Evolutionary conservation across 1,140 invertebrate species (phyloP).

Genomic region (Metaphire vulgaris): DNA sequence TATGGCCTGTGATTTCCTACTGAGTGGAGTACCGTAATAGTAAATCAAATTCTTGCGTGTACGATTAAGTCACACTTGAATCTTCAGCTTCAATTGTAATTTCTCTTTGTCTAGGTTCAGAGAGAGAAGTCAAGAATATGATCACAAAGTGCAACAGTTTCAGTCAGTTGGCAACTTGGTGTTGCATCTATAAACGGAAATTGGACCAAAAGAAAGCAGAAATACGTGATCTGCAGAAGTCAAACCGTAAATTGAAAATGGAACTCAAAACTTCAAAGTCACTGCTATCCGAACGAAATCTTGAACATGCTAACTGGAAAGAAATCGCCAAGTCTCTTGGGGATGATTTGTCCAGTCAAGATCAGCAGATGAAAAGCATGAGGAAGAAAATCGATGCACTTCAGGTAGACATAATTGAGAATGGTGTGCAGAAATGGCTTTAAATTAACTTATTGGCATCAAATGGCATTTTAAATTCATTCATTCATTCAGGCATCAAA

Average conservation of each 20-base stretch:
- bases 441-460: too few species aligned
- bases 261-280: neutral
- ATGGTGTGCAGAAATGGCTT: too few species aligned
- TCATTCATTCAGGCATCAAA: too few species aligned
- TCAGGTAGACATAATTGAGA: neutral
- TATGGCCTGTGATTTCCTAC: too few species aligned
- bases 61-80: too few species aligned
- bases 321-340: constrained; percentile 5
- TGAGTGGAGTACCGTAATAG: too few species aligned
- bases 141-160: neutral
- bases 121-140: constrained; percentile 5
- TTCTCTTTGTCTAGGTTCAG: neutral
- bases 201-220: constrained; percentile 11
- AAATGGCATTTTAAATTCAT: too few species aligned
- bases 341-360: neutral
- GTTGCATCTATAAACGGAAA: constrained; percentile 15
- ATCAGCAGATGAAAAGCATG: neutral
- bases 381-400: neutral
- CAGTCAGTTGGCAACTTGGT: constrained; percentile 22
- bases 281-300: constrained; percentile 9
- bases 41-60: too few species aligned
- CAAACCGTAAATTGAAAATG: constrained; percentile 6
- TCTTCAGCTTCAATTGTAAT: too few species aligned
- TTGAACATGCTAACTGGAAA: neutral
- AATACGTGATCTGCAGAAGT: neutral